Evolutionary conservation across 2,888 invertebrate genomes (phyloP), one percentile per base, ranked within the genome.

Genomic region (Temnothorax unifasciatus): DNA sequence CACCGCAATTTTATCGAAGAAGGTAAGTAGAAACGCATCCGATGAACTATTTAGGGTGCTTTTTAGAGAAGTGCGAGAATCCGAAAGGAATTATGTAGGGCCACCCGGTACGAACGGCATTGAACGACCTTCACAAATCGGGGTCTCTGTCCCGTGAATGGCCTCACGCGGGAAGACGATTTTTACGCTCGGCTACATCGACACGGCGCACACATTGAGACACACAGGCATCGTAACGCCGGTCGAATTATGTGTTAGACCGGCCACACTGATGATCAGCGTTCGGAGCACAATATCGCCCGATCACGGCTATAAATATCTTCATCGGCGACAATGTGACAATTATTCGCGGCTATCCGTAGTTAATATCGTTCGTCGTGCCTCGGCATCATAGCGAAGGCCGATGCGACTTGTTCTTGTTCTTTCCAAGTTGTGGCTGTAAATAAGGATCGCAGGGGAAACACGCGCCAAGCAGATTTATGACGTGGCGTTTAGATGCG

Each of bases 81-180:
- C 82, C 83, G 85, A 84, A 85, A 85, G 77, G 86, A 83, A 76
- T 89, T 77, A 88, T 41, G 34, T 91, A 89, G 92, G 89, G 87
- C 89, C 89, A 91, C 84, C 89, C 84, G 89, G 87, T 86, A 88
- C 87, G 87, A 85, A 85, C 89, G 93, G 92, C 93, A 93, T 93
- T 93, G 93, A 93, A 93, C 93, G 93, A 90, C 93, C 93, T 93
- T 93, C 92, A 84, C 87, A 87, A 92, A 93, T 92, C 92, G 86
- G 89, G 86, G 89, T 91, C 89, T 89, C 88, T 85, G 90, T 86
- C 88, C 88, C 84, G 81, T 71, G 75, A 79, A 88, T 71, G 68
- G 68, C 86, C 82, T 81, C 82, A 83, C 74, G 71, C 83, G 69
- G 38, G 54, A 69, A 61, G 79, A 63, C 64, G 68, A 85, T 85